Conservation (phyloP, 37 sponge, comb jelly and placozoan genomes). For the Crambe crambe region DNA sequence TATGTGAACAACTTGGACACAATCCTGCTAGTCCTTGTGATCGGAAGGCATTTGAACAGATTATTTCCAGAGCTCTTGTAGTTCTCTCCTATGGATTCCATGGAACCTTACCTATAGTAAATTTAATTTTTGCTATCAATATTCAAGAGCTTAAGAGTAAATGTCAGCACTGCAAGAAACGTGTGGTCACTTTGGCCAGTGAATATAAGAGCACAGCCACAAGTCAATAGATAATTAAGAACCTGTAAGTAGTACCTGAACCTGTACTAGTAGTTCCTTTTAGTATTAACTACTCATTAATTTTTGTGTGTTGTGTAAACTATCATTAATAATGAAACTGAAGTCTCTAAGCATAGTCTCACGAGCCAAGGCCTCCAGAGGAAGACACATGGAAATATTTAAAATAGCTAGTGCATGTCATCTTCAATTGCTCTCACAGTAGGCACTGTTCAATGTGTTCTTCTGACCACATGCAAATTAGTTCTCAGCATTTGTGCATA, state of each 20-base stretch:
- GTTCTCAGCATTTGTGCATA: no score
- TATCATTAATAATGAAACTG: no score
- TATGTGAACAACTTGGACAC: conserved; percentile 5
- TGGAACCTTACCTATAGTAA: conserved; percentile 17
- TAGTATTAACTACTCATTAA: no score
- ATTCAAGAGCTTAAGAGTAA: conserved; percentile 21
- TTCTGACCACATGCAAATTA: no score
- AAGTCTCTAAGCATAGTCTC: no score
- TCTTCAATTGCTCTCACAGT: no score
- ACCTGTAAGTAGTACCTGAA: not conserved
- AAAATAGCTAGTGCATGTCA: no score
- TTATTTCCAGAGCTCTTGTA: not conserved
- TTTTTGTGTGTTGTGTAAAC: no score
- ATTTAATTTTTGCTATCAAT: conserved; percentile 39
- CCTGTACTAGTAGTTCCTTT: no score
- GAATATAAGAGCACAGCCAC: not conserved
- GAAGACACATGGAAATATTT: no score
- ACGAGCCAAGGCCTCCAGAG: no score
- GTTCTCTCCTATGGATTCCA: conserved; percentile 9
- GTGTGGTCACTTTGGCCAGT: not conserved
- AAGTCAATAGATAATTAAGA: not conserved
- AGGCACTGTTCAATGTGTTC: no score
- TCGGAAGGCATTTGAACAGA: not conserved
- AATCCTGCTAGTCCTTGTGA: conserved; percentile 13
- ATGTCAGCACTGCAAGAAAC: not conserved